Base-by-base conservation (phyloP, 2,797 vertebrate species). In the Carcharodon carcharias region DNA sequence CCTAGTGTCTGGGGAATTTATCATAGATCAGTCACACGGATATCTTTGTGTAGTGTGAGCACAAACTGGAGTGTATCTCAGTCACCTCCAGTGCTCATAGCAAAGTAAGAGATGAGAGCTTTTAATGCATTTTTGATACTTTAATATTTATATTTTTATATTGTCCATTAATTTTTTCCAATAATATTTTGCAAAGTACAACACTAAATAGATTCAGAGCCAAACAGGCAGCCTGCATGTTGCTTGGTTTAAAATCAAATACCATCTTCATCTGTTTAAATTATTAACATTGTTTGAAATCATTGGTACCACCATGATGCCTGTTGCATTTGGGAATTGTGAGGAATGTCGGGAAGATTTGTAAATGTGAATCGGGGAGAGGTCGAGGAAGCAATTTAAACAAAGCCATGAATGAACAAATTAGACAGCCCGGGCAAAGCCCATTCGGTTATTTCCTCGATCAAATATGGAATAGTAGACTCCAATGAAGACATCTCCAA, bases 401-500 rank as follows among this genome's bases (percentile, higher is more conserved):
- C 56, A n/a, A 91, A 14, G 31, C 12, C 14, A 18, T n/a, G 91
- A 11, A 61, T 6, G 31, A 16, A 8, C 0, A 28, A 5, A 1
- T 11, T 96, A 97, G 96, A 77, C 96, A 80, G 97, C 77, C 5
- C 58, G 77, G 91, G 98, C 98, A 96, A 98, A 96, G 96, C 97
- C 98, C 9, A 98, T 96, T 96, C 61, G 97, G 96, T 98, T 97
- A 96, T 97, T 97, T 96, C 56, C 97, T 96, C 98, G 97, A 97
- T 97, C 96, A 28, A 98, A 98, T 97, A 98, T 96, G 2, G 97
- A 65, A 2, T 97, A 98, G 97, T 98, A 98, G 69, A 98, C 96
- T 67, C 97, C 97, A 97, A 98, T 98, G 97, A 98, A 98, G 97
- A 98, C 96, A 0, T 98, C 97, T 0, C 98, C 98, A n/a, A 98